Conservation (phyloP, 2,888 invertebrate genomes). For the Leptarthrus brevirostris region DNA sequence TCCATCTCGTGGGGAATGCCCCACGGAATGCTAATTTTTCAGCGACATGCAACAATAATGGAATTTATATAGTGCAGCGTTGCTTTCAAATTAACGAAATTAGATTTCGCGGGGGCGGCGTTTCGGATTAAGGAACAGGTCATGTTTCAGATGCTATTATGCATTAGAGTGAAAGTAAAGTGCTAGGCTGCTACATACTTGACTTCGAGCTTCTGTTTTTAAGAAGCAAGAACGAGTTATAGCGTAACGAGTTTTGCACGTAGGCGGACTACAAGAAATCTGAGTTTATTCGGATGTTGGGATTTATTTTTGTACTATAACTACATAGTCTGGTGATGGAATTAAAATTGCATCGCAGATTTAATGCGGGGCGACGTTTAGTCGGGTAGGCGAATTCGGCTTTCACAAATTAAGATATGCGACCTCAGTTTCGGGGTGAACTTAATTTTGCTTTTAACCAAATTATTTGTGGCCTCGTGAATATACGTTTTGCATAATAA, state of each 20-base stretch:
- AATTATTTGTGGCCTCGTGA: too few species aligned
- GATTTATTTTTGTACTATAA: background rate
- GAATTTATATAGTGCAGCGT: background rate
- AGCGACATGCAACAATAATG: background rate
- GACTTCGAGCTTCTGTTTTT: background rate
- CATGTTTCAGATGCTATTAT: background rate
- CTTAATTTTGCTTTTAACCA: too few species aligned
- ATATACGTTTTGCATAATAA: too few species aligned
- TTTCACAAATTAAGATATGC: background rate
- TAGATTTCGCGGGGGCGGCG: background rate
- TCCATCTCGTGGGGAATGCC: background rate
- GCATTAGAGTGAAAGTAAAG: background rate
- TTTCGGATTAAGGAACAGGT: background rate
- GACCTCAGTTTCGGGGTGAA: background rate
- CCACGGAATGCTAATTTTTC: background rate
- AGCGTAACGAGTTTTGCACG: background rate
- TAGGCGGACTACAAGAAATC: background rate
- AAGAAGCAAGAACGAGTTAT: background rate
- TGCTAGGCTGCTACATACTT: too few species aligned
- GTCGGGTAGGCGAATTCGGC: background rate
- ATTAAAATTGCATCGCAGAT: background rate
- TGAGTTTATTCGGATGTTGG: background rate
- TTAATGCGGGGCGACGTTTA: background rate
- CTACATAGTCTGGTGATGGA: background rate
- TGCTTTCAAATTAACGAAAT: background rate